A percentile compares a stretch with the other conserved stretches of the same genome.
Evolutionary conservation across 2,113 vertebrate genomes (phyloP).

Genomic region (Colistium nudipinnis): DNA sequence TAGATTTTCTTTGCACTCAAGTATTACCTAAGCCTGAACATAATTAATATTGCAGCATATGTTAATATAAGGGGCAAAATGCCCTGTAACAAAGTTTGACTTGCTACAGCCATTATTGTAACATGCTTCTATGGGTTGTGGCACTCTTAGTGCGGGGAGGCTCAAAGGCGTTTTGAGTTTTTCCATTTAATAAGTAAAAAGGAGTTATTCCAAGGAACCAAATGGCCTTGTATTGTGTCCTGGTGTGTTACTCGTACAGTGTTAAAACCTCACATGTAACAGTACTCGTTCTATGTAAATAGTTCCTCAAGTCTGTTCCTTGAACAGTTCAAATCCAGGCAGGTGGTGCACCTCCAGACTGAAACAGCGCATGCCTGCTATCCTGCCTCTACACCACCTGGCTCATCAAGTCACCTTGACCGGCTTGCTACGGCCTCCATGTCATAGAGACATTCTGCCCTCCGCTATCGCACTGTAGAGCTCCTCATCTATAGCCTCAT

Average conservation of each 20-base stretch:
- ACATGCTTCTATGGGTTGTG: constrained; percentile 30
- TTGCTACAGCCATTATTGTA: constrained; percentile 39
- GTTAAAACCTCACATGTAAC: constrained; percentile 64
- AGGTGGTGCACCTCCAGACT: constrained; percentile 19
- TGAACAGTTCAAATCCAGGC: constrained; percentile 39
- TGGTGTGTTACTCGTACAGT: constrained; percentile 61
- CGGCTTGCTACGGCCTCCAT: not conserved
- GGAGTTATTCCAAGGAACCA: constrained; percentile 33
- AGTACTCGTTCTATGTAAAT: constrained; percentile 51
- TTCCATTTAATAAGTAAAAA: constrained; percentile 42
- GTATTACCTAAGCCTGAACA: constrained; percentile 51
- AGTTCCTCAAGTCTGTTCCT: constrained; percentile 41
- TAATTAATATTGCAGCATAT: constrained; percentile 44
- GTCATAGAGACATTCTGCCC: constrained; percentile 83
- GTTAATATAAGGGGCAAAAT: constrained; percentile 32
- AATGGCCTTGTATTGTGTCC: constrained; percentile 41
- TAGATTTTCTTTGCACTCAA: constrained; percentile 28
- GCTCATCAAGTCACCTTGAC: constrained; percentile 19
- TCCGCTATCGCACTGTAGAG: constrained; percentile 80
- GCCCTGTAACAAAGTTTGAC: constrained; percentile 31
- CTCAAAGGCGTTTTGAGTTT: constrained; percentile 50
- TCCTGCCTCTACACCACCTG: constrained; percentile 19
- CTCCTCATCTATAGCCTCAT: constrained; percentile 82
- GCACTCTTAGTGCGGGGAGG: constrained; percentile 40
- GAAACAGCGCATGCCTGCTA: not conserved